Conservation (phyloP, 1,140 invertebrate species). For the Drosophila sp. region DNA sequence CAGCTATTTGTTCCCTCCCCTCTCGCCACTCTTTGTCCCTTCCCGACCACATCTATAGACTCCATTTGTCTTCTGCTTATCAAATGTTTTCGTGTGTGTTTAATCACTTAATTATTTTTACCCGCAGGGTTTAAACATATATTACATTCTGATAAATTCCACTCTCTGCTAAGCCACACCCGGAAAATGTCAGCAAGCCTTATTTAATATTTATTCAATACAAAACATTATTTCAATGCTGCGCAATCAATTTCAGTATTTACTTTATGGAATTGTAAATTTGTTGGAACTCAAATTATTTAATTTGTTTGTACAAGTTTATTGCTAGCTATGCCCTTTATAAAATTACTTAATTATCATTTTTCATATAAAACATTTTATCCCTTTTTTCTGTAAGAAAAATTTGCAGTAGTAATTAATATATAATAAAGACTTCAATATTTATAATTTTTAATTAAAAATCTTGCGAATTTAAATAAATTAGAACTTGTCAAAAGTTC, state of each 20-base stretch:
- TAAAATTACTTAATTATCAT: too few species aligned
- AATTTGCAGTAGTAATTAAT: too few species aligned
- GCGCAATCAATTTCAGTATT: conserved; percentile 42
- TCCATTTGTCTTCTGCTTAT: conserved; percentile 59
- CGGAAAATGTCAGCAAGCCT: neutral
- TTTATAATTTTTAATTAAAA: too few species aligned
- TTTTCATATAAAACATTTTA: too few species aligned
- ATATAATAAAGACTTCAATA: too few species aligned
- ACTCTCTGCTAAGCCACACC: neutral
- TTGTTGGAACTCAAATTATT: too few species aligned
- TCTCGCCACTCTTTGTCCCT: too few species aligned
- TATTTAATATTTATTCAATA: conserved; percentile 69
- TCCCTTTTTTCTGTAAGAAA: too few species aligned
- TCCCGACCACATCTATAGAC: neutral
- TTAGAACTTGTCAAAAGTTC: too few species aligned
- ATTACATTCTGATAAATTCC: conserved; percentile 15
- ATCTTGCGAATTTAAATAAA: too few species aligned
- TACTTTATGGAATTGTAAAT: conserved; percentile 40
- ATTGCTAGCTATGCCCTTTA: too few species aligned
- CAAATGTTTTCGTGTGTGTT: conserved; percentile 48
- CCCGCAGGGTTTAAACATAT: conserved; percentile 42
- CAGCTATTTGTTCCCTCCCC: neutral
- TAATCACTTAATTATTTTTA: conserved; percentile 72
- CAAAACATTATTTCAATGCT: conserved; percentile 33
- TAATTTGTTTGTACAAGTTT: too few species aligned